Evolutionary conservation across 2,113 vertebrate species (phyloP).

Genomic region (Esox niger): DNA sequence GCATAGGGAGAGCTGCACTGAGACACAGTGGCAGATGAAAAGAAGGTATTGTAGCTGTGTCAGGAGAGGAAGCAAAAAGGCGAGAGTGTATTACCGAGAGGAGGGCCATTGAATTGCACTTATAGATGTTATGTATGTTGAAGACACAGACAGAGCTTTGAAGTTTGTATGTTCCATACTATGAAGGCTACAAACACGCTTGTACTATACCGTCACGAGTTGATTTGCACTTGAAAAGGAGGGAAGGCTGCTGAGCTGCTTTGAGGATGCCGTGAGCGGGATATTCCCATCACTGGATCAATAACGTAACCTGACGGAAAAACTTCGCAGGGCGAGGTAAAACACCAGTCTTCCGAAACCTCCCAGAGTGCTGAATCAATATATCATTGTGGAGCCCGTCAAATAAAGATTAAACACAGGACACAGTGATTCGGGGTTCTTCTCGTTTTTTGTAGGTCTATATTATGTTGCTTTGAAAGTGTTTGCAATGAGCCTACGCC

Average conservation of each 20-base stretch:
- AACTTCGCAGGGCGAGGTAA: conserved; percentile 18
- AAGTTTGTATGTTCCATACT: neutral
- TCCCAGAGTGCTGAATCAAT: conserved; percentile 37
- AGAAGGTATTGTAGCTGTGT: conserved; percentile 18
- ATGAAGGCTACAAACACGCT: neutral
- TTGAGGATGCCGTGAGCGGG: conserved; percentile 41
- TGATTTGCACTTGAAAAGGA: conserved; percentile 45
- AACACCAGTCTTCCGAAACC: conserved; percentile 23
- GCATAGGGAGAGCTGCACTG: conserved; percentile 37
- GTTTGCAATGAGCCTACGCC: too few relatives aligned
- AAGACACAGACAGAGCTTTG: neutral
- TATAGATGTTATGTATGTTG: neutral
- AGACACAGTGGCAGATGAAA: conserved; percentile 34
- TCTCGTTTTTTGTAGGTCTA: too few relatives aligned
- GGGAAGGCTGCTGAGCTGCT: conserved; percentile 26
- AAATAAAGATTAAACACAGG: too few relatives aligned
- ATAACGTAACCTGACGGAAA: conserved; percentile 33
- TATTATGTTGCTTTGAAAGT: too few relatives aligned
- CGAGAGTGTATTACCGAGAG: neutral
- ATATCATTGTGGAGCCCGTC: too few relatives aligned
- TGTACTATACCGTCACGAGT: neutral
- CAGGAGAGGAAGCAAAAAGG: conserved; percentile 14
- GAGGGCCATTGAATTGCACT: neutral
- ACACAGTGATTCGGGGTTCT: too few relatives aligned
- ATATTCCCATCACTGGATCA: conserved; percentile 37